Evolutionary conservation across 2,113 vertebrate genomes (phyloP), one percentile per base, ranked within the genome.

Genomic region (Caranx melampygus): DNA sequence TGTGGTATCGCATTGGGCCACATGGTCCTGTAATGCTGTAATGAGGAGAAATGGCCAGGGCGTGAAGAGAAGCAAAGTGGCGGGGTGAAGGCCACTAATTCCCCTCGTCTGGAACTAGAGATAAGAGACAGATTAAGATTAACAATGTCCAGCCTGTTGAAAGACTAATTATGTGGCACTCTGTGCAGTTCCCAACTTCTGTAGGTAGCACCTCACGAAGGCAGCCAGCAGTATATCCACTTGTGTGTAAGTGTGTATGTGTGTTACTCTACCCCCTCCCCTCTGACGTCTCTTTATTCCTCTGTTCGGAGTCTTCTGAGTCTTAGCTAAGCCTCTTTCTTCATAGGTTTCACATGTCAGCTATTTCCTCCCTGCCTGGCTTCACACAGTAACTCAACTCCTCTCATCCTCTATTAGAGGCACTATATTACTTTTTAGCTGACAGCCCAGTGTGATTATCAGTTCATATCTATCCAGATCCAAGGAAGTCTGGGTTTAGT

Each of bases 111-210:
- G 91, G 85, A 85, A 83, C 44, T 59, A 51, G 66, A 89, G 91
- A 94, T 94, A 94, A 92, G 89, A 89, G 77, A 82, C 77, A 84
- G 90, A 93, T 88, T 89, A 82, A 89, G 93, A 92, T 92, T 89
- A 90, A 89, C 78, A 83, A 83, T 69, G 87, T 87, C 78, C 85
- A 75, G 82, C 84, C 86, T 83, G 80, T 87, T 87, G 75, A 92
- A 88, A 87, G 80, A 78, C 67, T 91, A 89, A 92, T 91, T 91
- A 89, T 71, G 63, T 83, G 71, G 67, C 82, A 81, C 66, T 79
- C 51, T 42, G 76, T 0, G n/a, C 63, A 59, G 52, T 84, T 58
- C 21, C 60, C 75, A 76, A 81, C 76, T 86, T 87, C 64, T 67
- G n/a, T 71, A 85, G 79, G 63, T 88, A 74, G 78, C 60, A 75